Evolutionary conservation across 2,113 vertebrate genomes (phyloP).

Genomic region (Acrocephalus kingi): DNA sequence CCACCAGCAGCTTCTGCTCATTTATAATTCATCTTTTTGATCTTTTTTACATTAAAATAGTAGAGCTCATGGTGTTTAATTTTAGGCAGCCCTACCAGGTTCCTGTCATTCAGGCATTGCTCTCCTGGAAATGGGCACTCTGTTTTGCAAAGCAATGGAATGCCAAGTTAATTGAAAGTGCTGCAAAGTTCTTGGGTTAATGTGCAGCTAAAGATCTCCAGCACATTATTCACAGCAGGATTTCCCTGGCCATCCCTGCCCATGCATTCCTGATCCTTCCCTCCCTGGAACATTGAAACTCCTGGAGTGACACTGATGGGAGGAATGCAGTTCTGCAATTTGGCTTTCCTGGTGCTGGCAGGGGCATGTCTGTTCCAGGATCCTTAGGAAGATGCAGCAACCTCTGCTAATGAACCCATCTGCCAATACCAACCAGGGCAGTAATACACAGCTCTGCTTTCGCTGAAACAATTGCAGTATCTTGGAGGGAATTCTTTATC

Average conservation of each 20-base stretch:
- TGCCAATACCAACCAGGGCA: neutral
- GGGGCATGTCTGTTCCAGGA: neutral
- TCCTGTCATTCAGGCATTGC: neutral
- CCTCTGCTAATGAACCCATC: neutral
- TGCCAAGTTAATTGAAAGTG: neutral
- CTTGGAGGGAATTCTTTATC: neutral
- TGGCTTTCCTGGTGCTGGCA: neutral
- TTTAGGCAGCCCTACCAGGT: neutral
- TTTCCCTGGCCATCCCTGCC: neutral
- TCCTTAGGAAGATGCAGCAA: neutral
- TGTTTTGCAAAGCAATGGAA: neutral
- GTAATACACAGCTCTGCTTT: neutral
- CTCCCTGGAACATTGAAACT: neutral
- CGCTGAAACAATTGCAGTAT: neutral
- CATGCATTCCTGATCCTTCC: neutral
- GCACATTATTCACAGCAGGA: neutral
- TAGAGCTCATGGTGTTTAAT: neutral
- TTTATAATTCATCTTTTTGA: constrained; percentile 22
- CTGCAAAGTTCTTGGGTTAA: neutral
- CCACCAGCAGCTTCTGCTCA: neutral
- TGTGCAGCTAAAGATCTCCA: neutral
- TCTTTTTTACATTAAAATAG: neutral
- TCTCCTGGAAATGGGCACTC: neutral
- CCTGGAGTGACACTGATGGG: accelerated
- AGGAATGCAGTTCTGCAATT: accelerated